These are phyloP conservation scores for Amaurobius ferox DNA, from an alignment of 2,888 invertebrate genomes.

Conservation along the genomic window DNA sequence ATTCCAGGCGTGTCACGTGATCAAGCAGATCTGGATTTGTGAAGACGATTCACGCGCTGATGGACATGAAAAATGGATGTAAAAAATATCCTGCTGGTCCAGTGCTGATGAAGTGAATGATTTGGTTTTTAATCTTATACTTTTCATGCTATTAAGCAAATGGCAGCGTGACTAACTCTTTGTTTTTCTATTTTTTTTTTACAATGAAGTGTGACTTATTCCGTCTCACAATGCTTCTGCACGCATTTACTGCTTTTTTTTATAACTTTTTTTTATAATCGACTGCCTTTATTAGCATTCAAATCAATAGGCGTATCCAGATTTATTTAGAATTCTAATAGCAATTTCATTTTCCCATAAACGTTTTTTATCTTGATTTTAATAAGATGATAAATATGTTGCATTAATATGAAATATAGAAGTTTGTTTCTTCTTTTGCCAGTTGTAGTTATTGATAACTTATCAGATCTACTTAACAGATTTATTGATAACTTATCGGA, in stretches of 20 bases:
- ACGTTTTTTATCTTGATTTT: too few relatives aligned
- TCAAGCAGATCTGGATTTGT: not conserved
- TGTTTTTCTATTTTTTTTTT: conserved; percentile 27
- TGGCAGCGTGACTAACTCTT: conserved; percentile 38
- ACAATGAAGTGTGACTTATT: not conserved
- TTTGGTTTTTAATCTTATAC: not conserved
- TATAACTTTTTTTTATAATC: not conserved
- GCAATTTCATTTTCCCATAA: too few relatives aligned
- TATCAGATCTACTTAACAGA: too few relatives aligned
- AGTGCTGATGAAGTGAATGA: conserved; percentile 1
- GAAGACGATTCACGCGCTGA: not conserved
- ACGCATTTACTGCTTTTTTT: not conserved
- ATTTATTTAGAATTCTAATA: too few relatives aligned
- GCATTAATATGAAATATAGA: too few relatives aligned
- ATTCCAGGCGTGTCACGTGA: not conserved
- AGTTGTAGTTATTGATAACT: too few relatives aligned
- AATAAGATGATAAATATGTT: too few relatives aligned
- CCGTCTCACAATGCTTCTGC: not conserved
- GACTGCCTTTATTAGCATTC: not conserved
- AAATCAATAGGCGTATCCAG: too few relatives aligned
- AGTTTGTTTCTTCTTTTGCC: too few relatives aligned
- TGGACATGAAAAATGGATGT: not conserved
- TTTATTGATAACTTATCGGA: too few relatives aligned
- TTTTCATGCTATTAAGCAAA: conserved; percentile 32
- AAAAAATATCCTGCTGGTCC: not conserved